Evolutionary conservation across 2,797 vertebrate species (phyloP).

Genomic region (Hapalemur alaotrensis): DNA sequence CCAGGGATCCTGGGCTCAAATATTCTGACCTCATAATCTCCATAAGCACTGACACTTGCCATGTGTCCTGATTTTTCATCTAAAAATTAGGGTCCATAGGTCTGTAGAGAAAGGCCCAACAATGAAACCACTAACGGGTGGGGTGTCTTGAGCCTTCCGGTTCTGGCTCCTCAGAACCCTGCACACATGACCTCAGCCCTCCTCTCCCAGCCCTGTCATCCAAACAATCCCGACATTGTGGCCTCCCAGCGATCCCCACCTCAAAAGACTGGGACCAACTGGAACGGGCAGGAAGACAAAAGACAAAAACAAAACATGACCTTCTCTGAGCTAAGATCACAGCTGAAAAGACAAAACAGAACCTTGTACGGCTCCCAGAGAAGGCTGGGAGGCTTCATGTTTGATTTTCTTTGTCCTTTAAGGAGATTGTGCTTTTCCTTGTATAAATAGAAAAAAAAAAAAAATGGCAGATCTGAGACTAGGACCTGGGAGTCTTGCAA

Average conservation of each 20-base stretch:
- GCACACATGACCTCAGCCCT: conserved; percentile 44
- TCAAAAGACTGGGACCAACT: conserved; percentile 72
- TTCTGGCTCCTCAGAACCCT: conserved; percentile 44
- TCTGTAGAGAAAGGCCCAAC: neutral
- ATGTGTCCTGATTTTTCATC: neutral
- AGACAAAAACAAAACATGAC: conserved; percentile 71
- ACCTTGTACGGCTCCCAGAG: neutral
- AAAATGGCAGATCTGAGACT: neutral
- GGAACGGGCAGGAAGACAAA: conserved; percentile 78
- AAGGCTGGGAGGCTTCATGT: neutral
- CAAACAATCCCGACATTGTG: conserved; percentile 65
- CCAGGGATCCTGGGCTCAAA: neutral
- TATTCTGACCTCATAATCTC: neutral
- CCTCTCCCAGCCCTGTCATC: conserved; percentile 32
- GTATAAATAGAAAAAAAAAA: conserved; percentile 35
- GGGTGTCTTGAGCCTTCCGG: neutral
- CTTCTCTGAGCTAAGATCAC: conserved; percentile 67
- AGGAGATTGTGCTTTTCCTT: conserved; percentile 39
- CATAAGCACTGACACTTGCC: neutral
- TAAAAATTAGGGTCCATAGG: neutral
- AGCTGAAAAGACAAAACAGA: conserved; percentile 64
- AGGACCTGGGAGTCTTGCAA: neutral
- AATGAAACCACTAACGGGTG: neutral
- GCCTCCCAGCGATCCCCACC: conserved; percentile 51
- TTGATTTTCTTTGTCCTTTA: conserved; percentile 50